phyloP scores from a whole-genome alignment of 2,113 vertebrate genomes.

The Ellobius talpinus region DNA sequence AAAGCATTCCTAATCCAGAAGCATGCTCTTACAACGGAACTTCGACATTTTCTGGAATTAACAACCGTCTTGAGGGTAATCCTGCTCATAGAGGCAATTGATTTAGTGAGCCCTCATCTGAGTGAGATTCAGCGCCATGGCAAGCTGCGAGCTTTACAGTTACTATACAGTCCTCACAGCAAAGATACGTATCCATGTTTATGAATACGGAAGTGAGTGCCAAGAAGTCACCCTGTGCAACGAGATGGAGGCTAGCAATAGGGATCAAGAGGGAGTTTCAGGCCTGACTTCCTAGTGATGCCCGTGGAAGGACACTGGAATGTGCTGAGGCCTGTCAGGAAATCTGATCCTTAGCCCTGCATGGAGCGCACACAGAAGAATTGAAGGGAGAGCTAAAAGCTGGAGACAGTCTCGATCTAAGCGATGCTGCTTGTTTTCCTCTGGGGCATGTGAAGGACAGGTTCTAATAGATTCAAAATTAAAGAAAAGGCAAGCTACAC shows the following conservation, averaged over 20 bases:
- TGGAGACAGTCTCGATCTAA: not conserved
- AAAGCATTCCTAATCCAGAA: not conserved
- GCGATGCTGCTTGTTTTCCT: not conserved
- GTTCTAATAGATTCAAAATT: not conserved
- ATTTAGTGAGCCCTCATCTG: not conserved
- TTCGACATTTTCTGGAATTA: not conserved
- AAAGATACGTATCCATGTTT: not conserved
- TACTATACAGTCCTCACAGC: not conserved
- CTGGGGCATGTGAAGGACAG: not conserved
- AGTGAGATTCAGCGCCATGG: not conserved
- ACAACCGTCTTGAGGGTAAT: not conserved
- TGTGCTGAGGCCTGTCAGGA: conserved; percentile 18
- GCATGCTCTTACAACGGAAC: not conserved
- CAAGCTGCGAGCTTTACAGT: not conserved
- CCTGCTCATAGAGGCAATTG: not conserved
- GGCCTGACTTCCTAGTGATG: not conserved
- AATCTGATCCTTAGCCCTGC: not conserved
- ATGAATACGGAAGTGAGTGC: not conserved
- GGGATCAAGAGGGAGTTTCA: not conserved
- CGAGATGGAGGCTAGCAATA: not conserved
- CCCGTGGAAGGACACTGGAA: conserved; percentile 65
- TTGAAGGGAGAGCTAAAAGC: conserved; percentile 31
- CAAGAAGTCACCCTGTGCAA: not conserved
- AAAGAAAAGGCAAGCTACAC: not conserved
- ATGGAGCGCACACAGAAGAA: not conserved